Conservation (phyloP, 2,888 invertebrate species). For the Chrysolina americana region DNA sequence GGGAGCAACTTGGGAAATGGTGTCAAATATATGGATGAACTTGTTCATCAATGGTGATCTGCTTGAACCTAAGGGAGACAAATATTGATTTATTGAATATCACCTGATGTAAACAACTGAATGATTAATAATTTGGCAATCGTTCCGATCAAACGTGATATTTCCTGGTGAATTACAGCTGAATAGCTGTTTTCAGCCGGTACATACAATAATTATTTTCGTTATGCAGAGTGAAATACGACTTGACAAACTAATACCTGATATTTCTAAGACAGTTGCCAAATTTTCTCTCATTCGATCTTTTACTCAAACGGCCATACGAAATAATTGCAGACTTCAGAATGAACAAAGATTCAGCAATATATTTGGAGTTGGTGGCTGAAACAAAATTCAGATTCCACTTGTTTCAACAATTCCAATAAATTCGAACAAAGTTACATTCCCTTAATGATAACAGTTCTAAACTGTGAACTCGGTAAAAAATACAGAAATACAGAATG, state of each 20-base stretch:
- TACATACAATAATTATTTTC: not conserved
- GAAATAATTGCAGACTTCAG: not conserved
- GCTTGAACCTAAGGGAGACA: not conserved
- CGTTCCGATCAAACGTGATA: not conserved
- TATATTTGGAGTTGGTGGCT: not conserved
- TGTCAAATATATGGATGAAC: no score
- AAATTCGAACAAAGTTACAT: no score
- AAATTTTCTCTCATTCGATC: not conserved
- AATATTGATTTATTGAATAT: not conserved
- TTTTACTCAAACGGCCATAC: not conserved
- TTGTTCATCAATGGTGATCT: not conserved
- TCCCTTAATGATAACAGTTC: no score
- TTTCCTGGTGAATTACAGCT: not conserved
- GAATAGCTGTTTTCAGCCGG: not conserved
- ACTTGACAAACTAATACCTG: not conserved
- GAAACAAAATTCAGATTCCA: not conserved
- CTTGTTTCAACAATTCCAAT: no score
- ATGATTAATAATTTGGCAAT: not conserved
- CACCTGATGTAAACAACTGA: not conserved
- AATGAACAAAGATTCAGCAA: not conserved
- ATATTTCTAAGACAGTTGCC: not conserved
- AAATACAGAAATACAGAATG: no score
- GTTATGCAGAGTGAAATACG: conserved; percentile 1
- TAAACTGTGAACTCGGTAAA: no score
- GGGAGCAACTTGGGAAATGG: no score